Percentiles rank a stretch among this genome's conserved stretches.
Evolutionary conservation across 2,113 vertebrate genomes (phyloP).

Genomic region (Grantiella picta): DNA sequence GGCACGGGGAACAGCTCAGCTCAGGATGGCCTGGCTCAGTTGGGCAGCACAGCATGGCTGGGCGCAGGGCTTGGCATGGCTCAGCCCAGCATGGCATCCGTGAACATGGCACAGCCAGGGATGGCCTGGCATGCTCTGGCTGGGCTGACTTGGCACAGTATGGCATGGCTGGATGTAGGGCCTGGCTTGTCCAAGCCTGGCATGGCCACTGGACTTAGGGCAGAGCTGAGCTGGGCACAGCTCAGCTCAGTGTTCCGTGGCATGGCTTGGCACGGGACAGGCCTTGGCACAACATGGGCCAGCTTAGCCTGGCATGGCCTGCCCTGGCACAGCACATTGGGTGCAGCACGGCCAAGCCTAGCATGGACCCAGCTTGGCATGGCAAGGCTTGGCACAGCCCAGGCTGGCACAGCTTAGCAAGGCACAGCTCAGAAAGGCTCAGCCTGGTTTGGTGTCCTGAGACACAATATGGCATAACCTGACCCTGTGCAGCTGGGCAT

Average conservation of each 20-base stretch:
- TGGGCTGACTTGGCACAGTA: not conserved
- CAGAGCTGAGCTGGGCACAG: not conserved
- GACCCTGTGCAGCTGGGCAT: accelerated
- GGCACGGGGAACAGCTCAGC: not conserved
- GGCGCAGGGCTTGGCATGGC: not conserved
- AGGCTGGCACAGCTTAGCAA: not conserved
- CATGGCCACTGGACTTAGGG: not conserved
- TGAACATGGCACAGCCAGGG: not conserved
- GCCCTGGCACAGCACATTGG: not conserved
- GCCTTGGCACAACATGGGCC: accelerated
- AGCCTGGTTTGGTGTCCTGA: accelerated
- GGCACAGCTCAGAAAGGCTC: not conserved
- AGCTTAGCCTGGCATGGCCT: not conserved
- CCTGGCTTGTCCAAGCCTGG: not conserved
- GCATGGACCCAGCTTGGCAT: not conserved
- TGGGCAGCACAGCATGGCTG: not conserved
- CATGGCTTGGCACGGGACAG: not conserved
- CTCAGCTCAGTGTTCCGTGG: not conserved
- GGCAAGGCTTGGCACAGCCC: not conserved
- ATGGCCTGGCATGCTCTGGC: not conserved
- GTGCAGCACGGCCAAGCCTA: not conserved
- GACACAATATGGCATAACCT: not conserved
- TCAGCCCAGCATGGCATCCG: not conserved
- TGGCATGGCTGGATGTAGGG: not conserved
- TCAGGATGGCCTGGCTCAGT: not conserved